Evolutionary conservation across 2,797 vertebrate genomes (phyloP), one percentile per base, ranked within the genome.

Genomic region (Monodelphis domestica): DNA sequence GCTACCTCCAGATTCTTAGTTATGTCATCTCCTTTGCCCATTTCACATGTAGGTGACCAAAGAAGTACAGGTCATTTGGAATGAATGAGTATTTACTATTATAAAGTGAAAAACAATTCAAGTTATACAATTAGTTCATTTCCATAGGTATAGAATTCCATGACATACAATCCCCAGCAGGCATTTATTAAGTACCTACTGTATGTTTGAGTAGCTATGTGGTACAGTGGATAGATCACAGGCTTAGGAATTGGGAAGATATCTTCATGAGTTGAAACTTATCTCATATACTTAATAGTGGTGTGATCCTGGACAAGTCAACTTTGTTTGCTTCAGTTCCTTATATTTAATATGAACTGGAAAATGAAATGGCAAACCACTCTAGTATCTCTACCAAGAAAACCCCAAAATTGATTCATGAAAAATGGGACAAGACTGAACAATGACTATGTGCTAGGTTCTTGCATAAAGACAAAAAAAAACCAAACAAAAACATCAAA

Each of bases 81-180:
- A 91, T 96, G 53, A 9, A 63, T 96, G 92, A 97, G 94, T 51
- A 91, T 56, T 93, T 92, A 53, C 56, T 30, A 90, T 7, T 96
- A 59, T 96, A 0, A 90, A 90, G 33, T 93, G 93, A 55, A 96
- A 96, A 95, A 45, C 21, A 87, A 30, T 92, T 94, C 2, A 90
- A 63, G 54, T 50, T 87, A 4, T 10, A 10, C n/a, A 51, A 30
- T 70, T 87, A 52, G 15, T 95, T 92, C 7, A 95, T 92, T 96
- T 91, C 95, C 96, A 92, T 11, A 88, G 12, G 33, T 5, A 78
- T 94, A 95, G 96, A 59, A n/a, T 54, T 6, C 6, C 4, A 95
- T 90, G 30, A 89, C 28, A 90, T 87, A 5, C 15, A 38, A 21
- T 38, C 63, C 38, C 63, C 6, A 38, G 5, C 4, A 38, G 15